Evolutionary conservation across 2,113 vertebrate species (phyloP).

Genomic region (Acinonyx jubatus): DNA sequence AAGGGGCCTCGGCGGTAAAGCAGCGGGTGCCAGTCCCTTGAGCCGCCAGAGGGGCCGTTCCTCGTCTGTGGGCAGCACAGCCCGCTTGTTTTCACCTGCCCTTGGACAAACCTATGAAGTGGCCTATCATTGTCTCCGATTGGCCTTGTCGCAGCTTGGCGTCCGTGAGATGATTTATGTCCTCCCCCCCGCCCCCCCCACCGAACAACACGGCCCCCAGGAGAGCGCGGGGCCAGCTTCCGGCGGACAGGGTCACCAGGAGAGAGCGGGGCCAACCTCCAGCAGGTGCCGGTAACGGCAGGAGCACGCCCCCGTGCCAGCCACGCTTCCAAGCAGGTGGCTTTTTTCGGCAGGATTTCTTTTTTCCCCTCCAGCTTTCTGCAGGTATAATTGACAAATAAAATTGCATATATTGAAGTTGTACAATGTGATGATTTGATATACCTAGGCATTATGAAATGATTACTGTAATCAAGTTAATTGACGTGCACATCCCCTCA

Average conservation of each 20-base stretch:
- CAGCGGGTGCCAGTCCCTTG: not conserved
- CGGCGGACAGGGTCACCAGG: accelerated
- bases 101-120: not conserved
- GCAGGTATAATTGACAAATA: not conserved
- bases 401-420: not conserved
- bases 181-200: no score
- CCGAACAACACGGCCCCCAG: accelerated
- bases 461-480: not conserved
- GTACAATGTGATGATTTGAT: not conserved
- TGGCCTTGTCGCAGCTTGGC: accelerated
- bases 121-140: not conserved
- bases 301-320: not conserved
- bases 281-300: accelerated
- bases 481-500: not conserved
- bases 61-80: accelerated
- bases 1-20: accelerated
- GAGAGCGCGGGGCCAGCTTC: not conserved
- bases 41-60: not conserved
- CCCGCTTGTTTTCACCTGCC: not conserved
- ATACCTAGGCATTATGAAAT: not conserved
- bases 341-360: not conserved
- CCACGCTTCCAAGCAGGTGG: accelerated
- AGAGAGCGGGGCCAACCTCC: not conserved
- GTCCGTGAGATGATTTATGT: not conserved
- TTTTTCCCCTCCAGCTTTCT: not conserved